A percentile compares a stretch with the other conserved stretches of the same genome.
These are phyloP conservation scores for Mycteria americana DNA, from an alignment of 2,797 vertebrate genomes.

Conservation along the genomic window DNA sequence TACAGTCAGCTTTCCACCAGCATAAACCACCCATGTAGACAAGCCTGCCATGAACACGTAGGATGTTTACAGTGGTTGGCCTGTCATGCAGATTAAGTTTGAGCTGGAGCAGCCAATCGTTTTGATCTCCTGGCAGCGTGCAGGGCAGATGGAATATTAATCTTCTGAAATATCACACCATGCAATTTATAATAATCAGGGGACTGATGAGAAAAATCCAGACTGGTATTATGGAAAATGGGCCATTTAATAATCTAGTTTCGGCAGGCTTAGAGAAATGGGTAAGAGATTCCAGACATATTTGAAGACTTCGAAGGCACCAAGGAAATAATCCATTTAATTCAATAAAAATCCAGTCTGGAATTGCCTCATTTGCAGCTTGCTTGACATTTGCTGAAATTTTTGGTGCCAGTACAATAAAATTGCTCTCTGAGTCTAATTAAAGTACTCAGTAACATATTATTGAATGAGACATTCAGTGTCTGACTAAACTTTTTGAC, in stretches of 20 bases:
- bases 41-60: background rate
- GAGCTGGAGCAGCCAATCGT: slow-evolving; percentile 8
- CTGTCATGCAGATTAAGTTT: background rate
- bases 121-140: slow-evolving; percentile 23
- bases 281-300: slow-evolving; percentile 46
- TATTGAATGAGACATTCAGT: background rate
- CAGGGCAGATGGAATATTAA: slow-evolving; percentile 45
- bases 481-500: background rate
- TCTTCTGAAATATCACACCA: slow-evolving; percentile 45
- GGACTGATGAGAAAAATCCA: slow-evolving; percentile 29
- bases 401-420: slow-evolving; percentile 29
- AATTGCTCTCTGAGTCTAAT: background rate
- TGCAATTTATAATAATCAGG: slow-evolving; percentile 30
- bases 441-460: background rate
- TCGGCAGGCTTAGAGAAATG: background rate
- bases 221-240: slow-evolving; percentile 12
- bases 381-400: slow-evolving; percentile 41
- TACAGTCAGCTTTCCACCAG: background rate
- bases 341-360: slow-evolving; percentile 10
- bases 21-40: slow-evolving; percentile 46
- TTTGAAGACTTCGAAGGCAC: slow-evolving; percentile 42
- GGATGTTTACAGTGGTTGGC: background rate
- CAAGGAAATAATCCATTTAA: slow-evolving; percentile 52
- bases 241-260: slow-evolving; percentile 18
- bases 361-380: slow-evolving; percentile 33